Conservation (phyloP, 1,140 invertebrate genomes). For the Drosophila arawakana region DNA sequence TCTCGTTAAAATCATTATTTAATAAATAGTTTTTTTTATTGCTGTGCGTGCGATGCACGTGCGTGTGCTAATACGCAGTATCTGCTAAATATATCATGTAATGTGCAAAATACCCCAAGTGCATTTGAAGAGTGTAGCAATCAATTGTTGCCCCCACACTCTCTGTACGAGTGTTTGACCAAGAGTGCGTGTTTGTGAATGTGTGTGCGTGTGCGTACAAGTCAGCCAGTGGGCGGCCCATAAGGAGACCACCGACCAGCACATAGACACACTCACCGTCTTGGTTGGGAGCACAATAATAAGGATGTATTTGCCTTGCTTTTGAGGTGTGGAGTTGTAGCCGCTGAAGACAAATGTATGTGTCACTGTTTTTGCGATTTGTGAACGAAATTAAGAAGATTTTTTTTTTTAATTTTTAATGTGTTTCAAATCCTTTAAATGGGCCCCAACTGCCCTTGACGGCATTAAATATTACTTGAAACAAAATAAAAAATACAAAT, state of each 20-base stretch:
- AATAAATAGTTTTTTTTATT: conserved; percentile 31
- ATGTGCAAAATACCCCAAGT: conserved; percentile 39
- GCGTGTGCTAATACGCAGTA: conserved; percentile 42
- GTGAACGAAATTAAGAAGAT: conserved; percentile 22
- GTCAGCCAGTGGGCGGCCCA: conserved; percentile 59
- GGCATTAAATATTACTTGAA: conserved; percentile 17
- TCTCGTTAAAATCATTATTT: conserved; percentile 46
- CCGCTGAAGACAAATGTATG: conserved; percentile 44
- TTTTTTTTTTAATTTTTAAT: conserved; percentile 16
- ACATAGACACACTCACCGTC: conserved; percentile 21
- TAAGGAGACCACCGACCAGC: conserved; percentile 46
- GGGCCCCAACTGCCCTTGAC: conserved; percentile 44
- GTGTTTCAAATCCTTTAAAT: conserved; percentile 54
- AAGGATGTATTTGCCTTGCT: conserved; percentile 43
- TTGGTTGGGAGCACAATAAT: conserved; percentile 30
- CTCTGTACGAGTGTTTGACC: conserved; percentile 41
- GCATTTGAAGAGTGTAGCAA: conserved; percentile 38
- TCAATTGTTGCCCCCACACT: conserved; percentile 54
- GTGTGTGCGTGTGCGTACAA: conserved; percentile 43
- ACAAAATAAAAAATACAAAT: conserved; percentile 50
- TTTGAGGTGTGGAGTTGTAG: conserved; percentile 36
- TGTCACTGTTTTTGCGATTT: conserved; percentile 34
- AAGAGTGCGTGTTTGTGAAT: conserved; percentile 48
- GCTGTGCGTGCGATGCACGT: conserved; percentile 55
- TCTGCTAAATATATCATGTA: conserved; percentile 55